These are phyloP conservation scores for Homalodisca vitripennis DNA, from an alignment of 1,140 invertebrate species.

Conservation along the genomic window DNA sequence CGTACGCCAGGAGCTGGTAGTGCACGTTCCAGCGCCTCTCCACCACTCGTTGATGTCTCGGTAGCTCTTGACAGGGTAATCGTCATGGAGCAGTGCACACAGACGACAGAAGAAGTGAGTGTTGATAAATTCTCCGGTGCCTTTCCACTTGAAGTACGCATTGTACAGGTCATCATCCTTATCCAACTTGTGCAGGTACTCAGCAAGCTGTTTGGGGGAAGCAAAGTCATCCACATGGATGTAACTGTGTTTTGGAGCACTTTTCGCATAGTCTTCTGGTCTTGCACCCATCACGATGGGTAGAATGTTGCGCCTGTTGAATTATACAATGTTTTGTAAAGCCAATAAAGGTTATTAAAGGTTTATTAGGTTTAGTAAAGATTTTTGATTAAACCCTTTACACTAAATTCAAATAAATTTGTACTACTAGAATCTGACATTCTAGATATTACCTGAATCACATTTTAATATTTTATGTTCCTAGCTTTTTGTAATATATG, in stretches of 20 bases:
- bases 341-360: too few relatives aligned
- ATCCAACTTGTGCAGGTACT: constrained; percentile 82
- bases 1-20: constrained; percentile 43
- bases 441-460: too few relatives aligned
- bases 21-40: constrained; percentile 72
- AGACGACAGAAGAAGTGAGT: constrained; percentile 95
- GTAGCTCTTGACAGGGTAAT: constrained; percentile 65
- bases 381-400: too few relatives aligned
- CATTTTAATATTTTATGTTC: too few relatives aligned
- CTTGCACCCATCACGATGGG: constrained; percentile 96
- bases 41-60: constrained; percentile 85
- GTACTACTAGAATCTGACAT: too few relatives aligned
- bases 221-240: constrained; percentile 95
- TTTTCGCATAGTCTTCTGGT: constrained; percentile 82
- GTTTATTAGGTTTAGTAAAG: too few relatives aligned
- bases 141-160: constrained; percentile 88
- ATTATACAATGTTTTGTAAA: too few relatives aligned
- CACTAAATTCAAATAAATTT: too few relatives aligned
- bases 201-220: constrained; percentile 77
- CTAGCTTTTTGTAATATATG: too few relatives aligned
- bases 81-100: constrained; percentile 86
- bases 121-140: constrained; percentile 91
- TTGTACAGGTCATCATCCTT: constrained; percentile 86
- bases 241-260: constrained; percentile 83
- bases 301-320: constrained; percentile 82